Base-by-base conservation (phyloP, 2,888 invertebrate species). In the Apodemia mormo region DNA sequence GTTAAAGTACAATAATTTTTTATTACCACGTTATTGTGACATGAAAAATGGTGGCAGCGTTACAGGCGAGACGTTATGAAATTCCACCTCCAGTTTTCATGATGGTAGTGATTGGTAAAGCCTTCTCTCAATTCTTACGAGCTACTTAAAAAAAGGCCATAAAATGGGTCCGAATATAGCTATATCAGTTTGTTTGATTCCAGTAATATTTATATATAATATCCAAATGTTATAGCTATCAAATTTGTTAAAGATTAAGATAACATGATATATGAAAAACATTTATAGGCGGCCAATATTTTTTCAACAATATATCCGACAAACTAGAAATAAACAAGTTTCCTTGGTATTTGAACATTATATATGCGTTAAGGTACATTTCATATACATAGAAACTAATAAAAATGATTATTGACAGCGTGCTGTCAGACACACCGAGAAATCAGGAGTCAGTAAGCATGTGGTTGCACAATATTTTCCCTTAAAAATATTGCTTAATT, bases 401-500 rank as follows among this genome's bases (percentile, higher is more conserved):
- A 75, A 75, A 74, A 75, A 71, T 52, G 54, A 61, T 67, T 72
- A 72, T 72, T 70, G 71, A 72, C 68, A 71, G 30, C 45, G n/a
- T 58, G 45, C 29, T 65, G 65, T 64, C 61, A 43, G 64, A 40
- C 61, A 33, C 12, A 7, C 67, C 64, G 67, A 71, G 73, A 73
- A 75, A 74, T 71, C 68, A 69, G 56, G 72, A 74, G 66, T 71
- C 70, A 69, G 45, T 71, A 67, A 70, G 74, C 75, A 77, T 71
- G 73, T 75, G 75, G 83, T 82, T 77, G 79, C 82, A 79, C 78
- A 79, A 83, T 85, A 84, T 81, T 78, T 85, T 84, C 77, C 74
- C 80, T 75, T 77, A 72, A 84, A 85, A 80, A 85, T 87, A 87
- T 86, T 81, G 76, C 84, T 86, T 85, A 80, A 86, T 86, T 84